Base-by-base conservation (phyloP, 1,140 invertebrate species). In the Choristoneura fumiferana region DNA sequence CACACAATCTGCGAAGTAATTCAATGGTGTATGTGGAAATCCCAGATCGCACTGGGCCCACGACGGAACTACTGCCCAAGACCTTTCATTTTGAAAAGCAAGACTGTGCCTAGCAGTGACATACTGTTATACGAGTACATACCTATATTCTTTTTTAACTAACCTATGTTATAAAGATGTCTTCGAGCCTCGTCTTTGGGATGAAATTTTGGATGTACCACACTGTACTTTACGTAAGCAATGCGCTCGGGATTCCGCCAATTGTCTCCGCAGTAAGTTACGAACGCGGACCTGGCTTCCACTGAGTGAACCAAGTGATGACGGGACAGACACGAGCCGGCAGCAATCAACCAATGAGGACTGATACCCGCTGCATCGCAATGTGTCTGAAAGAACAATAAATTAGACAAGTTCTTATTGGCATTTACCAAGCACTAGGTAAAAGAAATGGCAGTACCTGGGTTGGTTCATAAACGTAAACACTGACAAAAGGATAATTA, bases 341-440 rank as follows among this genome's bases (percentile, higher is more conserved):
- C 63, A 12, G 76, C 71, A 22, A 87, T 49, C 10, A 87, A 45
- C 84, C 84, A 87, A 57, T 83, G 80, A 5, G 76, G 62, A 62
- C 76, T 87, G 54, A 87, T 70, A 2, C 72, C 67, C 4, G 82
- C 82, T 5, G 76, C 77, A 54, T 87, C 84, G 59, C 84, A 87
- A 38, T 73, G 71, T 53, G 85, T 69, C 84, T 76, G 37, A 10
- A 36, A 36, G 4, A 35, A 1, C 6, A 3, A 29, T n/a, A 49
- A 33, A 49, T 29, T 13, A 6, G 37, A 39, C 12, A 13, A 12
- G 37, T 13, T n/a, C 12, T 12, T 4, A 39, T 5, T 29, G 22
- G 2, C 22, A 29, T 6, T n/a, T n/a, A n/a, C n/a, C n/a, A n/a
- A n/a, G n/a, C n/a, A n/a, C n/a, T n/a, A n/a, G n/a, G n/a, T 29